Evolutionary conservation across 2,888 invertebrate species (phyloP), one percentile per base, ranked within the genome.

Genomic region (Didymodactylos carnosus): DNA sequence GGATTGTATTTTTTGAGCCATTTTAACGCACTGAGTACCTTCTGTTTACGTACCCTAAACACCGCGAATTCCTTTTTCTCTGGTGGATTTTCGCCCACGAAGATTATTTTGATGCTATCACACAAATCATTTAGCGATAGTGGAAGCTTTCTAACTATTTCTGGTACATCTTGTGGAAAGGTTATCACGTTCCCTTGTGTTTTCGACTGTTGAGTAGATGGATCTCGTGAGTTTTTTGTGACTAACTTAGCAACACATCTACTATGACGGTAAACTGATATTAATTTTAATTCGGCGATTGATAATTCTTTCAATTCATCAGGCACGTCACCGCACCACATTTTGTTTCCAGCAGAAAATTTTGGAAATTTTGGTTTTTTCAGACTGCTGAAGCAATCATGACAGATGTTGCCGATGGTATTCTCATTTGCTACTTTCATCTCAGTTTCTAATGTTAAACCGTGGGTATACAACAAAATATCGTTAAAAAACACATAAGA

Each of bases 261-360:
- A 41, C 16, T 41, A 41, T 41, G 41, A 16, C 41, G 41, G 16
- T 41, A 41, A 41, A 41, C 16, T 14, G 72, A 16, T 25, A 72
- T 72, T 6, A 72, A 39, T 49, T 76, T 75, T 49, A 73, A 73
- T 43, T 76, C 75, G 51, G 72, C 53, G 25, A 76, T 23, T 35
- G 75, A 29, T n/a, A 73, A n/a, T 27, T 75, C 39, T 71, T 35
- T 43, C 14, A 75, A 62, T 72, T 76, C 69, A 4, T 25, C n/a
- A 2, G 71, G 76, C 39, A 71, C 8, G 5, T 29, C 25, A 3
- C 16, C n/a, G n/a, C 72, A 70, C 39, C 72, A 71, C 76, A 77
- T 77, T 35, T 75, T 76, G 70, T 77, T 77, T 69, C 75, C 71
- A 41, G 35, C 7, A 7, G 76, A 77, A 72, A 77, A 77, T 73